Conservation (phyloP, 2,113 vertebrate species). For the Etheostoma cragini region DNA sequence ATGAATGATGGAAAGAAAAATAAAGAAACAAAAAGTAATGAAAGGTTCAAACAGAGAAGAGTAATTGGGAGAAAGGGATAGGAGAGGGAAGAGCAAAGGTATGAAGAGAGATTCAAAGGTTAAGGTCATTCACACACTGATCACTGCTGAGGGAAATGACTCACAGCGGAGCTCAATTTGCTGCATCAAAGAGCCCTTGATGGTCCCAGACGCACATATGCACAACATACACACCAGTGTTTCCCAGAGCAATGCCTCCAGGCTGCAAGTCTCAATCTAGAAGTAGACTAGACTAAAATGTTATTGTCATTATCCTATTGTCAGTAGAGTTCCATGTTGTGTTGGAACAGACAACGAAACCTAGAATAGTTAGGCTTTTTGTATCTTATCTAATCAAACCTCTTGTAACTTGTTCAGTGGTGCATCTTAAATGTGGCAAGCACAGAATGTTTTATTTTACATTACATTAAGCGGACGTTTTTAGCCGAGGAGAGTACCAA, state of each 20-base stretch:
- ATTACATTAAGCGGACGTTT: too few species aligned
- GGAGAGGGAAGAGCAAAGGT: neutral
- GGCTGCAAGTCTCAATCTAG: slow-evolving; percentile 15
- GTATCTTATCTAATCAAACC: neutral
- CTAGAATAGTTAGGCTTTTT: neutral
- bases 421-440: neutral
- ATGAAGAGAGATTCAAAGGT: slow-evolving; percentile 29
- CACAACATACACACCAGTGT: slow-evolving; percentile 22
- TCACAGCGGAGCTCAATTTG: slow-evolving; percentile 33
- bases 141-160: slow-evolving; percentile 50
- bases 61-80: neutral
- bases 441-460: too few species aligned
- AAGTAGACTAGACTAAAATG: slow-evolving; percentile 2
- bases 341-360: neutral
- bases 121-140: slow-evolving; percentile 29
- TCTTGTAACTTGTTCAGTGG: neutral
- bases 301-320: neutral
- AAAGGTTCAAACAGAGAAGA: slow-evolving; percentile 12
- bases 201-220: slow-evolving; percentile 19
- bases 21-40: neutral
- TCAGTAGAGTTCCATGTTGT: neutral
- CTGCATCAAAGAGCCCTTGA: slow-evolving; percentile 60
- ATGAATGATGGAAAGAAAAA: neutral
- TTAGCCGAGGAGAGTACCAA: too few species aligned
- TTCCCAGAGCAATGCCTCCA: slow-evolving; percentile 30